Conservation (phyloP, 1,140 invertebrate genomes). For the Plodia interpunctella region DNA sequence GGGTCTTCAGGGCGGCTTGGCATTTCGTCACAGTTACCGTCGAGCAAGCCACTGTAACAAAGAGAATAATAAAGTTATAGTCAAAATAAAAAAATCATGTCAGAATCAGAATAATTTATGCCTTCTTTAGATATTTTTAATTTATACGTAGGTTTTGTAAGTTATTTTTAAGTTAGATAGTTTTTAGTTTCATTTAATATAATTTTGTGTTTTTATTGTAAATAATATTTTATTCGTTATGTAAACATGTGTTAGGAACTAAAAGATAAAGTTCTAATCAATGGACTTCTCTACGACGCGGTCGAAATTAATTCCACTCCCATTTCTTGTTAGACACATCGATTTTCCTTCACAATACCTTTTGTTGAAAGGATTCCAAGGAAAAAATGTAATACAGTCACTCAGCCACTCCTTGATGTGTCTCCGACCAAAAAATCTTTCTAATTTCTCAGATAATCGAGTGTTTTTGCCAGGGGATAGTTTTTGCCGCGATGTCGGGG, state of each 20-base stretch:
- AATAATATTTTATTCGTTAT: too few species aligned
- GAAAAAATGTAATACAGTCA: slow-evolving; percentile 3
- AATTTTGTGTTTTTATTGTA: too few species aligned
- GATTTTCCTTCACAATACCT: slow-evolving; percentile 2
- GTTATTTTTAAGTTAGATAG: too few species aligned
- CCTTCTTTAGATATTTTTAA: too few species aligned
- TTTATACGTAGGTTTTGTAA: too few species aligned
- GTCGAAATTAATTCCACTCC: background rate
- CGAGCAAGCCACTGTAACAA: slow-evolving; percentile 91
- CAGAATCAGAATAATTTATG: too few species aligned
- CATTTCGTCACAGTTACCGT: slow-evolving; percentile 94
- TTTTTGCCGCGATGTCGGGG: background rate
- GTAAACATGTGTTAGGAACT: too few species aligned
- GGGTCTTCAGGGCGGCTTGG: slow-evolving; percentile 89
- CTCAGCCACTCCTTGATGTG: background rate
- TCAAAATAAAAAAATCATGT: too few species aligned
- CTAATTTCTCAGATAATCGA: slow-evolving; percentile 7
- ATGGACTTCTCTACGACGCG: too few species aligned
- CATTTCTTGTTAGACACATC: background rate
- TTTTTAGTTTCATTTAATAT: too few species aligned
- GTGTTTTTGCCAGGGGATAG: background rate
- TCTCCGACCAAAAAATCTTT: background rate
- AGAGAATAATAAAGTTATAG: slow-evolving; percentile 20
- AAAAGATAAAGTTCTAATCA: too few species aligned
- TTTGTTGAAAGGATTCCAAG: background rate